Percentiles rank a stretch among this genome's conserved stretches.
Conservation (phyloP, 2,888 invertebrate genomes). For the Lasioglossum vierecki region DNA sequence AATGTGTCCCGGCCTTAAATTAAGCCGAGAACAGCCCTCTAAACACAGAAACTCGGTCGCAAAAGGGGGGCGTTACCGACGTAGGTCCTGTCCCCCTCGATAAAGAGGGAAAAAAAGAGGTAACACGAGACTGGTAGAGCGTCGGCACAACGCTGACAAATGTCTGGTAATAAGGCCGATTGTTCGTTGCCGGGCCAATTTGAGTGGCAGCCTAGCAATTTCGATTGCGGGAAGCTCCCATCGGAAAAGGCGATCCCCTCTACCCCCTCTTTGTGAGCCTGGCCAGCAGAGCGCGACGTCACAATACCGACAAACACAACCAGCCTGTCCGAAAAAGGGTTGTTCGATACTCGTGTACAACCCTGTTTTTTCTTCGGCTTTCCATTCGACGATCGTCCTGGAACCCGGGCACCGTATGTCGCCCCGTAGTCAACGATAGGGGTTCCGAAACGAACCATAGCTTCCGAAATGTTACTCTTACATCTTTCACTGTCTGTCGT, state of each 20-base stretch:
- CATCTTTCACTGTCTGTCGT: too few relatives aligned
- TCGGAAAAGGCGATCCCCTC: constrained; percentile 73
- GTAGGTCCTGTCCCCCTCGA: constrained; percentile 19
- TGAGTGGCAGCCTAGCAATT: constrained; percentile 83
- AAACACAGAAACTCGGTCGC: constrained; percentile 25
- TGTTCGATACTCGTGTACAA: constrained; percentile 23
- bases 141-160: constrained; percentile 77
- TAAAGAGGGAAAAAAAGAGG: constrained; percentile 48
- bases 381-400: constrained; percentile 43
- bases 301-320: constrained; percentile 44
- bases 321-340: constrained; percentile 53
- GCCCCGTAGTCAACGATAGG: constrained; percentile 30
- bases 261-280: constrained; percentile 59
- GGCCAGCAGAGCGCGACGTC: constrained; percentile 38
- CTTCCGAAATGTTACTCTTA: constrained; percentile 61
- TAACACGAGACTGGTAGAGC: constrained; percentile 64
- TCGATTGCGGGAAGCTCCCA: constrained; percentile 71
- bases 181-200: constrained; percentile 83
- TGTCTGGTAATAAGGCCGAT: constrained; percentile 83
- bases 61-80: constrained; percentile 12
- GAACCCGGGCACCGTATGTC: constrained; percentile 76
- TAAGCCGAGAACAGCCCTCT: constrained; percentile 50
- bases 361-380: constrained; percentile 40
- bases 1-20: constrained; percentile 60
- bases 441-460: constrained; percentile 23